Evolutionary conservation across 2,113 vertebrate species (phyloP), one percentile per base, ranked within the genome.

Genomic region (Jacana jacana): DNA sequence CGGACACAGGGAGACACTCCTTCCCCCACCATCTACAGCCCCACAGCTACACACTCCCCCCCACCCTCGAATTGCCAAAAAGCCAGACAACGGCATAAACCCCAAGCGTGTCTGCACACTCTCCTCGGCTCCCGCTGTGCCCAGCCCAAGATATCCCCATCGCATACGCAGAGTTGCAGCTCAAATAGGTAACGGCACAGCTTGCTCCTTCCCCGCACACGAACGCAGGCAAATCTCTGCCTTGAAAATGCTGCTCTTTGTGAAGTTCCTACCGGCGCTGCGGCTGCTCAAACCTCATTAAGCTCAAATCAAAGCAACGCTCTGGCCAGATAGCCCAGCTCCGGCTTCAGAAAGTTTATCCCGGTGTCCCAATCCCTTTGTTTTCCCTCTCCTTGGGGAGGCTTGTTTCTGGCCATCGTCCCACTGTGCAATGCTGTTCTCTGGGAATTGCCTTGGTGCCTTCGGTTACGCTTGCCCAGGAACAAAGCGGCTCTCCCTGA

Each of bases 81-180:
- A 42, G 39, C 3, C 44, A 52, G 25, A 9, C 0, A 3, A 3
- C 0, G 0, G 6, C 52, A 40, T 3, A 31, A 72, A 70, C 7
- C 57, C 12, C 13, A 4, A 4, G 22, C 39, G 12, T 40, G 31
- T 23, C 76, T 25, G 49, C 11, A 1, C 2, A 1, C 15, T 39
- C 30, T 31, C 33, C 81, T 84, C 10, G 0, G 0, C 10, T 60
- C n/a, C 46, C 66, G 7, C 35, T 7, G 1, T 1, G 9, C 4
- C 61, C 46, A 17, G 11, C 22, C 35, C 10, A 0, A 13, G 54
- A 14, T 13, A 7, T 13, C 37, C 44, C 51, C 46, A 17, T 1
- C 0, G 16, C 18, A 1, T 70, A 22, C 30, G 17, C 48, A 46
- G 51, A 9, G 35, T 25, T 2, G 8, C 52, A 49, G 70, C 23